These are phyloP conservation scores for Pantherophis guttatus DNA, from an alignment of 2,113 vertebrate genomes.

Conservation along the genomic window DNA sequence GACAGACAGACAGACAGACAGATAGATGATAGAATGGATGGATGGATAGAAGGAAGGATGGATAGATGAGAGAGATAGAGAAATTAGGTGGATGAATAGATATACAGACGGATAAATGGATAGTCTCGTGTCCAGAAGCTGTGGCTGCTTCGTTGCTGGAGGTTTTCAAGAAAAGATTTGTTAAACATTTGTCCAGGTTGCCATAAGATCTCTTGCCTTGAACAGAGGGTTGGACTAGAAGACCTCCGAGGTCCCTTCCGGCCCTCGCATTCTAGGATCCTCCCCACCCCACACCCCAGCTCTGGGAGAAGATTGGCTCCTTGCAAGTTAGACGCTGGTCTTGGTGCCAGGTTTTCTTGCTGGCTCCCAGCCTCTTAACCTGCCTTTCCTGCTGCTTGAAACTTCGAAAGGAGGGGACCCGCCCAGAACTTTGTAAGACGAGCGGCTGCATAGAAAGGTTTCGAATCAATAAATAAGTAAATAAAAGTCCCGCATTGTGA, in stretches of 20 bases:
- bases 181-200: neutral
- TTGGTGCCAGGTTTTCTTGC: neutral
- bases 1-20: too few relatives aligned
- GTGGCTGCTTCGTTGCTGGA: neutral
- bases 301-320: neutral
- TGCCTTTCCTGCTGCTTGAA: neutral
- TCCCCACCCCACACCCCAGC: neutral
- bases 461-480: neutral
- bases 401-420: neutral
- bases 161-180: neutral
- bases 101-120: too few relatives aligned
- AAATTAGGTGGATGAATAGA: too few relatives aligned
- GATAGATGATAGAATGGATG: too few relatives aligned
- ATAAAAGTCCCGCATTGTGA: neutral
- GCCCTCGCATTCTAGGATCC: too few relatives aligned
- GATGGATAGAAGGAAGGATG: too few relatives aligned
- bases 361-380: neutral
- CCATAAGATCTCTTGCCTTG: neutral
- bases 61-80: too few relatives aligned
- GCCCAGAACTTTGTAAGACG: neutral
- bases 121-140: neutral
- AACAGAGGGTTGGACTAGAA: neutral
- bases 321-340: too few relatives aligned
- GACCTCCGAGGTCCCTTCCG: neutral
- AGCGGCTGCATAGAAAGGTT: neutral